These are phyloP conservation scores for Nicator chloris DNA, from an alignment of 2,113 vertebrate genomes.

Conservation along the genomic window DNA sequence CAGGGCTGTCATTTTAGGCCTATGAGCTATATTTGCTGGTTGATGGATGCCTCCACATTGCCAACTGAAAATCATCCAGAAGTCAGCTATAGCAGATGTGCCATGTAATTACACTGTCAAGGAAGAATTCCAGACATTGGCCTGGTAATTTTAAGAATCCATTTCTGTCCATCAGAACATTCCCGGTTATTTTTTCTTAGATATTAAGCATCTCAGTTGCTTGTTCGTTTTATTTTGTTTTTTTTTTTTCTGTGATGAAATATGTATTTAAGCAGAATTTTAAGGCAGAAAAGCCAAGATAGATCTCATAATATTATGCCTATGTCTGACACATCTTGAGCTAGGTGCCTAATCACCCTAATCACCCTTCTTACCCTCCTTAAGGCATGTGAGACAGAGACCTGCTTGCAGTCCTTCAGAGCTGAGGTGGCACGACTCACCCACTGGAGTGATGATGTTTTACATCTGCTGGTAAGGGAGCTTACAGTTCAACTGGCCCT, in stretches of 20 bases:
- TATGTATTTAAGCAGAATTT: background rate
- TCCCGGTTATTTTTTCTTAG: background rate
- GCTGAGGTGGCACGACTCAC: accelerated
- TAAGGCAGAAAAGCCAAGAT: background rate
- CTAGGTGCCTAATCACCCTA: background rate
- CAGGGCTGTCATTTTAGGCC: background rate
- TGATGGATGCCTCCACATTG: background rate
- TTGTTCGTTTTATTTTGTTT: background rate
- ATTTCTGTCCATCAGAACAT: background rate
- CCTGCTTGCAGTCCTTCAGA: background rate
- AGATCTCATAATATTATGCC: background rate
- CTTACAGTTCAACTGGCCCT: background rate
- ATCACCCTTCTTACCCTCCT: background rate
- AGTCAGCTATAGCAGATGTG: background rate
- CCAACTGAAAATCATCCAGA: background rate
- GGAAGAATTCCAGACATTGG: background rate
- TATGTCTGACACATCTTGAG: background rate
- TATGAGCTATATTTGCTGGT: background rate
- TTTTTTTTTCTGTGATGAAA: background rate
- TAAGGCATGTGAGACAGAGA: background rate
- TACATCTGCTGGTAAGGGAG: background rate
- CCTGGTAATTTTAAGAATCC: background rate
- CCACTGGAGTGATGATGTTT: background rate
- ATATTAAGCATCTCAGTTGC: background rate
- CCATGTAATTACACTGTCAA: background rate